Percentiles rank a stretch among this genome's conserved stretches.
These are phyloP conservation scores for Brachionus paranguensis DNA, from an alignment of 1,140 invertebrate species.

Conservation along the genomic window DNA sequence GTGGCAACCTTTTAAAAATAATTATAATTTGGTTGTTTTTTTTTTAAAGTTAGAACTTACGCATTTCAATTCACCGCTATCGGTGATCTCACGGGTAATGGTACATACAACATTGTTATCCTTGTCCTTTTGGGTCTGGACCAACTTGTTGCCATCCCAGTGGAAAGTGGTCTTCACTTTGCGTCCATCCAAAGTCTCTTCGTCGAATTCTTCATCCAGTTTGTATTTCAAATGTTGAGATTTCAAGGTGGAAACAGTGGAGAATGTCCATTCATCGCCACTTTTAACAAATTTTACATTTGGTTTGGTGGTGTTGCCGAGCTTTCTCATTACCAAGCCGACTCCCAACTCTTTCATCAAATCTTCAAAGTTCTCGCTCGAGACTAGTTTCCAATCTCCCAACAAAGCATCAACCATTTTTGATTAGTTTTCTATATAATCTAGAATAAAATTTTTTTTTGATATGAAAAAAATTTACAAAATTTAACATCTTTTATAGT, in stretches of 20 bases:
- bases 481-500: background rate
- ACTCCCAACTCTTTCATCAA: conserved; percentile 39
- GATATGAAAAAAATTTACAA: background rate
- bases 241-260: conserved; percentile 31
- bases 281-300: conserved; percentile 30
- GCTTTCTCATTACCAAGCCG: conserved; percentile 27
- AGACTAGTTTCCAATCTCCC: conserved; percentile 40
- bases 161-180: conserved; percentile 19
- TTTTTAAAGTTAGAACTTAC: background rate
- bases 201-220: conserved; percentile 30
- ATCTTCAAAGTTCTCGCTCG: conserved; percentile 39
- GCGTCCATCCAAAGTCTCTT: conserved; percentile 36
- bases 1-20: background rate
- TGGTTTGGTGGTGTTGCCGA: conserved; percentile 25
- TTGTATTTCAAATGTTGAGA: conserved; percentile 27
- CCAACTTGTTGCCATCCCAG: conserved; percentile 33
- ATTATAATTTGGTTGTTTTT: background rate
- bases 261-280: conserved; percentile 34
- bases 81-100: conserved; percentile 26
- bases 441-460: background rate
- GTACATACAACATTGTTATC: conserved; percentile 34
- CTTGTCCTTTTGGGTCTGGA: conserved; percentile 37
- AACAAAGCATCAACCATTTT: conserved; percentile 29
- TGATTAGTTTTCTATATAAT: background rate
- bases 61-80: conserved; percentile 25